Conservation (phyloP, 2,888 invertebrate species). For the Auanema sp. region DNA sequence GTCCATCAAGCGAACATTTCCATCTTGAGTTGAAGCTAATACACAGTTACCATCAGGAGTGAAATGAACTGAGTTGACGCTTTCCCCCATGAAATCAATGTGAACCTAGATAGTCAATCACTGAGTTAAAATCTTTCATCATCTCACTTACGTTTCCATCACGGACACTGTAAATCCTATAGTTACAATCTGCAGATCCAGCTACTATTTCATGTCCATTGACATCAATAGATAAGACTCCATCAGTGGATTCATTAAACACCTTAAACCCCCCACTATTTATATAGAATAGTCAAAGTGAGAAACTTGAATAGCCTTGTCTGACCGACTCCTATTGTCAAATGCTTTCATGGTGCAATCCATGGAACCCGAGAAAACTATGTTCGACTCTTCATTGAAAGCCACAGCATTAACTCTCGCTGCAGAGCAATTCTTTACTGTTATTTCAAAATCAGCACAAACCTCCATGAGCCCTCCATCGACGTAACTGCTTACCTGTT, state of each 20-base stretch:
- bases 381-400: slow-evolving; percentile 91
- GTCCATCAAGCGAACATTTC: slow-evolving; percentile 82
- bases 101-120: slow-evolving; percentile 61
- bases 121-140: not conserved
- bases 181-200: slow-evolving; percentile 84
- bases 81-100: slow-evolving; percentile 78
- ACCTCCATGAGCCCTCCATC: slow-evolving; percentile 83
- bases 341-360: slow-evolving; percentile 91
- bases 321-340: slow-evolving; percentile 75
- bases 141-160: slow-evolving; percentile 74
- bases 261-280: slow-evolving; percentile 65
- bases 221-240: slow-evolving; percentile 72
- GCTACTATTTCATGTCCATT: slow-evolving; percentile 87
- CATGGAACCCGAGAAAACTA: slow-evolving; percentile 87
- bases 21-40: slow-evolving; percentile 82
- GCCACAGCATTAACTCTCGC: slow-evolving; percentile 81
- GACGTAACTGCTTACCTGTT: slow-evolving; percentile 81
- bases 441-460: slow-evolving; percentile 6
- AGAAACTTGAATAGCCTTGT: slow-evolving; percentile 76
- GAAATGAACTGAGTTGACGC: slow-evolving; percentile 81
- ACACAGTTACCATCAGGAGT: slow-evolving; percentile 91
- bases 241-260: slow-evolving; percentile 90
- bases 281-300: not conserved
- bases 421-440: slow-evolving; percentile 34
- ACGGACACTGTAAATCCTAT: slow-evolving; percentile 87